Conservation (phyloP, 2,113 vertebrate genomes). For the Actenoides hombroni region DNA sequence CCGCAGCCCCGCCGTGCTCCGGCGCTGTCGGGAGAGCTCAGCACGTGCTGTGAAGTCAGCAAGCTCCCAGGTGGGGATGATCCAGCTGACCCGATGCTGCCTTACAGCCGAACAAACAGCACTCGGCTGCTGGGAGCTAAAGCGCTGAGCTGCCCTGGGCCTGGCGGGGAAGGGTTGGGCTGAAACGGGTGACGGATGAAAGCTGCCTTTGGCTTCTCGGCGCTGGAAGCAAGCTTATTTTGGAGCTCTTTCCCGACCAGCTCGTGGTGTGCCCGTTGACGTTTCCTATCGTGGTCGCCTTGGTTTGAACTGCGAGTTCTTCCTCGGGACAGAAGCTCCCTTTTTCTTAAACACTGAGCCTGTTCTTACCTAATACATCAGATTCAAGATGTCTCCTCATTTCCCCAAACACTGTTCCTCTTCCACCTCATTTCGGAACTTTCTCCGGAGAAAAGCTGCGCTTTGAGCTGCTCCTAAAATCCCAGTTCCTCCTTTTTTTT, state of each 20-base stretch:
- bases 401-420: not conserved
- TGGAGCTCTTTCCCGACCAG: not conserved
- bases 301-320: not conserved
- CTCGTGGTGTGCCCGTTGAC: not conserved
- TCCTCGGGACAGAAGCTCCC: not conserved
- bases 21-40: not conserved
- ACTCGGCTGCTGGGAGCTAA: not conserved
- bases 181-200: not conserved
- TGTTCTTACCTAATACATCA: fast-evolving
- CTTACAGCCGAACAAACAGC: not conserved
- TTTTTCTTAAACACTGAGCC: not conserved
- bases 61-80: not conserved
- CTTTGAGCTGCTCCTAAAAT: not conserved
- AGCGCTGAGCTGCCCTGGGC: not conserved
- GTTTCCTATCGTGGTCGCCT: not conserved
- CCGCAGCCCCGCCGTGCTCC: not conserved
- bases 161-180: not conserved
- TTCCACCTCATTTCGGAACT: not conserved
- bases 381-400: not conserved
- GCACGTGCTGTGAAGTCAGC: not conserved
- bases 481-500: not conserved
- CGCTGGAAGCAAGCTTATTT: not conserved
- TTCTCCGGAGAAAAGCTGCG: not conserved
- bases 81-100: not conserved
- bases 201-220: not conserved